Percentiles rank a stretch among this genome's conserved stretches.
Evolutionary conservation across 2,113 vertebrate species (phyloP).

Genomic region (Stigmatopora nigra): DNA sequence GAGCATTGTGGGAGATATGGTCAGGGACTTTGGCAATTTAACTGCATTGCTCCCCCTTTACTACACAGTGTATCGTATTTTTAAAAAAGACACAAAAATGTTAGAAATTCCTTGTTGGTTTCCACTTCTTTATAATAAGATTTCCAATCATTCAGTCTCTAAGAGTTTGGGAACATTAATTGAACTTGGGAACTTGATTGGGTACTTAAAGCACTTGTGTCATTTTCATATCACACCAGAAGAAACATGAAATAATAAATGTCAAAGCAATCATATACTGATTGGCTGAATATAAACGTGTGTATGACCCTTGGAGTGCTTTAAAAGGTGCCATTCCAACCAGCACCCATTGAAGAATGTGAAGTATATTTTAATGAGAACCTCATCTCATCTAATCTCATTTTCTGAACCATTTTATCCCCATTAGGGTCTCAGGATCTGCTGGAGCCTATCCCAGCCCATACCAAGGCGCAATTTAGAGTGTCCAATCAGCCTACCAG

Average conservation of each 20-base stretch:
- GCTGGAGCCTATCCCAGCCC: no score
- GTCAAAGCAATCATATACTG: constrained; percentile 42
- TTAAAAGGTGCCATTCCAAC: constrained; percentile 50
- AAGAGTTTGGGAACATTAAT: constrained; percentile 34
- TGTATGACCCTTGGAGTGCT: constrained; percentile 36
- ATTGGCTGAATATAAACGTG: constrained; percentile 46
- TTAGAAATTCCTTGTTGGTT: constrained; percentile 55
- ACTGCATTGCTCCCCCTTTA: constrained; percentile 47
- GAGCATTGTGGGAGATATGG: constrained; percentile 49
- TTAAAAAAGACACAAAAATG: constrained; percentile 13
- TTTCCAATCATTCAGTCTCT: constrained; percentile 19
- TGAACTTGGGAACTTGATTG: constrained; percentile 30
- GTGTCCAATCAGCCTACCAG: no score
- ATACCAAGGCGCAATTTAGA: no score
- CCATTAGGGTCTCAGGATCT: no score
- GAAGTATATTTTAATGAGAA: constrained; percentile 22
- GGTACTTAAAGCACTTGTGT: constrained; percentile 30
- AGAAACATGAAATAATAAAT: constrained; percentile 49
- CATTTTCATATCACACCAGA: constrained; percentile 28
- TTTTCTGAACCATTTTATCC: no score
- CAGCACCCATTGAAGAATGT: constrained; percentile 27
- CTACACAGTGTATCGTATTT: not conserved
- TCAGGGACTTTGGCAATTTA: constrained; percentile 54
- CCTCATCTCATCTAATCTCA: no score
- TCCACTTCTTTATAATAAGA: constrained; percentile 39